Evolutionary conservation across 2,113 vertebrate species (phyloP), one percentile per base, ranked within the genome.

Genomic region (Hypocryptadius cinnamomeus): DNA sequence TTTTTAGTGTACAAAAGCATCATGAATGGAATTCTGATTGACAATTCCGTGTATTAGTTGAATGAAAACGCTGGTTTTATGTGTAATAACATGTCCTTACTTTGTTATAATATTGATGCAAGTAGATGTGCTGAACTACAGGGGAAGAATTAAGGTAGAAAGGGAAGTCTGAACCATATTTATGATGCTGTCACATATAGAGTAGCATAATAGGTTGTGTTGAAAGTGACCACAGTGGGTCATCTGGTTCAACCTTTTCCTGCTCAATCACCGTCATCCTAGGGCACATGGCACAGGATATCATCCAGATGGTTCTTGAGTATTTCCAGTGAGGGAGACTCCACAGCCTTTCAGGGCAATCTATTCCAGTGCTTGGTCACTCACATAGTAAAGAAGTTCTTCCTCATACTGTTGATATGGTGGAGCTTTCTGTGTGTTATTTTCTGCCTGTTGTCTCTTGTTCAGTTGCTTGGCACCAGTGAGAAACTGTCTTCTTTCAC

Each of bases 211-310:
- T 51, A 23, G 33, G 24, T 81, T 28, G 15, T 13, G 13, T 60
- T 68, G 45, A 33, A 68, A 81, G n/a, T 27, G 45, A 40, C 20
- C 39, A n/a, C 37, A 51, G 33, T 59, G 60, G 10, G 39, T 51
- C 28, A 14, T 39, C 13, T 81, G 50, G 33, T 80, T 59, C 22
- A 44, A 0, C 44, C 8, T 59, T 18, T 59, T 18, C 35, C 37
- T 44, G 37, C 44, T 57, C 31, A 50, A 0, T 35, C 18, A 15
- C 0, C 0, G 31, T 50, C 33, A 44, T 59, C 37, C 31, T 28
- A 17, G 15, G 57, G 37, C 10, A 19, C 18, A 13, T 44, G 25
- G 35, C 33, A 13, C 33, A 65, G 37, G 44, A 20, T 50, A 65
- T 7, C 13, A 35, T 51, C 44, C 12, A 11, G 37, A 6, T 40